Percentiles rank a stretch among this genome's conserved stretches.
phyloP scores from a whole-genome alignment of 2,888 invertebrate species.

The Sarcophaga rosellei region DNA sequence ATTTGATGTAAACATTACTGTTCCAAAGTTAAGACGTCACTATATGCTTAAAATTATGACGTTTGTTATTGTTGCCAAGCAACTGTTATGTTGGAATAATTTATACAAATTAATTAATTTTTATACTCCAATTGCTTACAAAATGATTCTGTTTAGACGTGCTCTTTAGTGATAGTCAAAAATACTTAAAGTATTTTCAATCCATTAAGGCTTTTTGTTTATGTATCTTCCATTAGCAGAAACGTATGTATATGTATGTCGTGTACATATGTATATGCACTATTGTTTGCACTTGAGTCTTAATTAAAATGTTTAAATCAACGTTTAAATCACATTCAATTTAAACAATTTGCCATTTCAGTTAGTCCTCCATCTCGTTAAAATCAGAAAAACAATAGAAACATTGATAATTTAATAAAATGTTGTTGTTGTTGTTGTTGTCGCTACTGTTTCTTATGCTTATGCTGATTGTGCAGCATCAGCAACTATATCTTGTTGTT shows the following conservation, averaged over 20 bases:
- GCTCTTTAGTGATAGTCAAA: background rate
- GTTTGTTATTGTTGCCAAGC: too few relatives aligned
- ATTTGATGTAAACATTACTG: too few relatives aligned
- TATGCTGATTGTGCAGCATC: slow-evolving; percentile 17
- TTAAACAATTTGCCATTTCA: slow-evolving; percentile 44
- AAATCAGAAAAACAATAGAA: slow-evolving; percentile 37
- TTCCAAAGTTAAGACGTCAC: too few relatives aligned
- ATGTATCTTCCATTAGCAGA: too few relatives aligned
- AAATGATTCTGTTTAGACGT: background rate
- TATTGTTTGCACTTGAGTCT: background rate
- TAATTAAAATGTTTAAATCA: slow-evolving; percentile 1
- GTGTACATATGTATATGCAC: too few relatives aligned
- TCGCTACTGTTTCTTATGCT: slow-evolving; percentile 23
- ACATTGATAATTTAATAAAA: slow-evolving; percentile 54
- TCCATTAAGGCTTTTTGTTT: background rate
- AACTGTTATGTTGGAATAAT: background rate
- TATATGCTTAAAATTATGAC: too few relatives aligned
- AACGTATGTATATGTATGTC: too few relatives aligned
- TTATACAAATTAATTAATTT: background rate
- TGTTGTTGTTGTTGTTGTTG: background rate
- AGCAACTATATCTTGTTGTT: slow-evolving; percentile 21
- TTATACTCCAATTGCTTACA: background rate
- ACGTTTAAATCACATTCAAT: slow-evolving; percentile 30
- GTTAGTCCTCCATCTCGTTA: background rate
- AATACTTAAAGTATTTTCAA: background rate